These are phyloP conservation scores for Chaitophorus viminalis DNA, from an alignment of 2,888 invertebrate species.

Conservation along the genomic window DNA sequence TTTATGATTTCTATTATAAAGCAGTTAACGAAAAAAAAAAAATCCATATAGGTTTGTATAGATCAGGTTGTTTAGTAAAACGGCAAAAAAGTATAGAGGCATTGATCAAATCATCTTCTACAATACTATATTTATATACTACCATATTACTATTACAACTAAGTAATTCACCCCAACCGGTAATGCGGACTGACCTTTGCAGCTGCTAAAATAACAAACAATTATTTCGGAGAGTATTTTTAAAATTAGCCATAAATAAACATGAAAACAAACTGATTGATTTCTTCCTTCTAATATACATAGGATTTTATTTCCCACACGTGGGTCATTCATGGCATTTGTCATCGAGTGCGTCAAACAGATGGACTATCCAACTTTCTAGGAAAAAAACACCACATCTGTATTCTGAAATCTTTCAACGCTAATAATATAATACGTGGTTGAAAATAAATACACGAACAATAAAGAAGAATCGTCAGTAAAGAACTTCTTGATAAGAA, in stretches of 20 bases:
- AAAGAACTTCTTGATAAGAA: slow-evolving; percentile 38
- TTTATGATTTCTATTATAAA: no score
- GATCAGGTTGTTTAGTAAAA: neutral
- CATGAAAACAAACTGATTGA: neutral
- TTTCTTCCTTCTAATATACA: slow-evolving; percentile 16
- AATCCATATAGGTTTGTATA: neutral
- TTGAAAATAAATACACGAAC: neutral
- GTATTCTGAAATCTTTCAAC: slow-evolving; percentile 14
- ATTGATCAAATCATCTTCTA: neutral
- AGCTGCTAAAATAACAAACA: slow-evolving; percentile 32
- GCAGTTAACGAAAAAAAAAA: neutral
- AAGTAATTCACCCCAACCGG: neutral
- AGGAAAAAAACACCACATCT: slow-evolving; percentile 23
- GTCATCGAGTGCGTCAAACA: slow-evolving; percentile 13
- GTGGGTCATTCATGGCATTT: slow-evolving; percentile 11
- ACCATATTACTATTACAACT: neutral
- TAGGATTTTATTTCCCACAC: slow-evolving; percentile 41
- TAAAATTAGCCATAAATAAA: slow-evolving; percentile 31
- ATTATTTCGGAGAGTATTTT: slow-evolving; percentile 27
- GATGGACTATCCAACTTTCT: slow-evolving; percentile 22
- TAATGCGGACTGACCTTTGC: neutral
- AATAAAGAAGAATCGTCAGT: slow-evolving; percentile 27
- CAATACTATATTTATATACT: neutral
- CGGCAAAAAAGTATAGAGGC: neutral
- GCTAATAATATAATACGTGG: neutral